Conservation (phyloP, 2,888 invertebrate genomes). For the Hypsopygia costalis region DNA sequence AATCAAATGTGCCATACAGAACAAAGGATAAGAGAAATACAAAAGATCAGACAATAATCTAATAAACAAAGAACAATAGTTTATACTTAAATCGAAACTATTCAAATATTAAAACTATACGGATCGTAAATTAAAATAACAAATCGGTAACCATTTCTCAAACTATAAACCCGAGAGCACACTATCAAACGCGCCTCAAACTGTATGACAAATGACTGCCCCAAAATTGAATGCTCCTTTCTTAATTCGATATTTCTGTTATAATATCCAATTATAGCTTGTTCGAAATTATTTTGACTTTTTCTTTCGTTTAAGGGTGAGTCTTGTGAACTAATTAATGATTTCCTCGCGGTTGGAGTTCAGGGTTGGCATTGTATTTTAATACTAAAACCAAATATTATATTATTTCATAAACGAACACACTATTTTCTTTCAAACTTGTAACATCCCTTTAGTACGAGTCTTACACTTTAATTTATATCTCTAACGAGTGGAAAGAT, state of each 20-base stretch:
- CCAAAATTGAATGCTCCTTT: slow-evolving; percentile 60
- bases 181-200: slow-evolving; percentile 38
- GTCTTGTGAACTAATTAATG: slow-evolving; percentile 72
- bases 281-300: slow-evolving; percentile 57
- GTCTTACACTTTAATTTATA: too few species aligned
- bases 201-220: slow-evolving; percentile 58
- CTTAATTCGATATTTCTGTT: slow-evolving; percentile 65
- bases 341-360: slow-evolving; percentile 57
- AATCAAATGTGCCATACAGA: too few species aligned
- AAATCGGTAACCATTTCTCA: slow-evolving; percentile 55
- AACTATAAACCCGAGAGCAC: slow-evolving; percentile 25
- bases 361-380: slow-evolving; percentile 44
- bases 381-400: too few species aligned
- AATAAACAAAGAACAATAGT: slow-evolving; percentile 13
- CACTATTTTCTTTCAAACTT: too few species aligned
- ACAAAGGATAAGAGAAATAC: too few species aligned
- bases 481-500: too few species aligned
- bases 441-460: too few species aligned
- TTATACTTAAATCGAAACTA: slow-evolving; percentile 35
- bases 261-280: slow-evolving; percentile 71
- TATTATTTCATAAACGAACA: too few species aligned
- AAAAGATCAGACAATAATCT: too few species aligned
- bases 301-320: slow-evolving; percentile 61
- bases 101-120: slow-evolving; percentile 51
- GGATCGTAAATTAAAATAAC: slow-evolving; percentile 62